Percentiles rank a stretch among this genome's conserved stretches.
These are phyloP conservation scores for Xiphias gladius DNA, from an alignment of 2,113 vertebrate genomes.

Conservation along the genomic window DNA sequence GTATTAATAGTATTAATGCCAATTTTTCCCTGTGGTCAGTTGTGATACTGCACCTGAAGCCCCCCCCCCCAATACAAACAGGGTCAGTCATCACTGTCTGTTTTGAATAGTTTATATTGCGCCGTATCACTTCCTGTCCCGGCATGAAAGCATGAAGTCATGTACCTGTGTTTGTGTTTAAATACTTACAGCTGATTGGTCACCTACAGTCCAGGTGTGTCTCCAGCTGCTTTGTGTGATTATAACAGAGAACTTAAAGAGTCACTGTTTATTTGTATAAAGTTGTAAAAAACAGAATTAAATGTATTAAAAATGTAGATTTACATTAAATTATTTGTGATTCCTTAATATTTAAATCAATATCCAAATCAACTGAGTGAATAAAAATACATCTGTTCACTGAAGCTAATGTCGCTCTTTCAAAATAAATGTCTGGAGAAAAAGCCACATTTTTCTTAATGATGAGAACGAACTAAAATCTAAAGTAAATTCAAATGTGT, in stretches of 20 bases:
- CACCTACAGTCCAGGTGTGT: not conserved
- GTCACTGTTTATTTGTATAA: conserved; percentile 52
- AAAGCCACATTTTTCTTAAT: not conserved
- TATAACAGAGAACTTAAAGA: not conserved
- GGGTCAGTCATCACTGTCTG: too few relatives aligned
- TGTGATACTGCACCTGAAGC: too few relatives aligned
- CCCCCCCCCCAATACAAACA: too few relatives aligned
- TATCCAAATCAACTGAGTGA: not conserved
- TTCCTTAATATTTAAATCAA: not conserved
- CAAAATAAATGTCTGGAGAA: conserved; percentile 22
- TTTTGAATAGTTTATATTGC: too few relatives aligned
- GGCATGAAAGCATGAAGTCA: conserved; percentile 25
- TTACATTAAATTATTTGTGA: conserved; percentile 47
- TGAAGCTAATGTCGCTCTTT: not conserved
- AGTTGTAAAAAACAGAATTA: conserved; percentile 56
- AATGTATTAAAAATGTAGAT: conserved; percentile 9
- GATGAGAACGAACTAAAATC: not conserved
- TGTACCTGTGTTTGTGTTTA: conserved; percentile 1
- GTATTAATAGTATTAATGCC: too few relatives aligned
- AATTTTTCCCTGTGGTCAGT: too few relatives aligned
- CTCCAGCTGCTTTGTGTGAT: not conserved
- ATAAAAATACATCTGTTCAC: not conserved
- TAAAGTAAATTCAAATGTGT: not conserved
- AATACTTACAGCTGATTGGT: conserved; percentile 43
- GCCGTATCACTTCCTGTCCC: conserved; percentile 17